Percentiles rank a stretch among this genome's conserved stretches.
Evolutionary conservation across 2,797 vertebrate species (phyloP).

Genomic region (Halcyon smyrnensis): DNA sequence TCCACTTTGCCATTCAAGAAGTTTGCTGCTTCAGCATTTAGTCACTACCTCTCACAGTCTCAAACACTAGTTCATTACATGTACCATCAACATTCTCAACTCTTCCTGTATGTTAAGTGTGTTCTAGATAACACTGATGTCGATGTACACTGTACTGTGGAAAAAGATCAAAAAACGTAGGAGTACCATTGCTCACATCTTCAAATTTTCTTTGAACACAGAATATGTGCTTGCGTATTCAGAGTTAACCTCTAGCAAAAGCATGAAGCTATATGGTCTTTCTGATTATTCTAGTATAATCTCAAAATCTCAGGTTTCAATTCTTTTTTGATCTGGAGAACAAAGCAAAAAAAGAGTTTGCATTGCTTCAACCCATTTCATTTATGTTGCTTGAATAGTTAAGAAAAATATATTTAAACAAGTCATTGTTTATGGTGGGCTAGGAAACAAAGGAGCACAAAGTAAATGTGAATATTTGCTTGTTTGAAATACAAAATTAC

Average conservation of each 20-base stretch:
- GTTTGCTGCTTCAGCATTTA: not conserved
- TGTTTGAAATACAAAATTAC: not conserved
- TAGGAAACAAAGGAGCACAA: not conserved
- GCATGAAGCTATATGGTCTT: not conserved
- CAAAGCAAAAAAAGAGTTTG: not conserved
- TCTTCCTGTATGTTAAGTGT: not conserved
- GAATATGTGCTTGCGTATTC: not conserved
- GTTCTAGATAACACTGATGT: not conserved
- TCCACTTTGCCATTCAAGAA: not conserved
- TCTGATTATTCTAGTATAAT: not conserved
- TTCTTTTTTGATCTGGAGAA: not conserved
- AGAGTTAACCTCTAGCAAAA: not conserved
- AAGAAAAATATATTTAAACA: not conserved
- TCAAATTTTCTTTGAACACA: not conserved
- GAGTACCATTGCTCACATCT: not conserved
- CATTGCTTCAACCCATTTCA: not conserved
- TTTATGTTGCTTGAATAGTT: not conserved
- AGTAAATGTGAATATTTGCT: not conserved
- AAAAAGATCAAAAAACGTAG: not conserved
- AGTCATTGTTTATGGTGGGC: not conserved
- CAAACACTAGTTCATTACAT: not conserved
- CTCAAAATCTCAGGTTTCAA: not conserved
- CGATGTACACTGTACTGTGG: accelerated
- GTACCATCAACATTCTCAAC: not conserved
- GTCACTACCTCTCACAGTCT: not conserved